A percentile compares a stretch with the other conserved stretches of the same genome.
Evolutionary conservation across 2,113 vertebrate species (phyloP).

Genomic region (Chaetodon trifascialis): DNA sequence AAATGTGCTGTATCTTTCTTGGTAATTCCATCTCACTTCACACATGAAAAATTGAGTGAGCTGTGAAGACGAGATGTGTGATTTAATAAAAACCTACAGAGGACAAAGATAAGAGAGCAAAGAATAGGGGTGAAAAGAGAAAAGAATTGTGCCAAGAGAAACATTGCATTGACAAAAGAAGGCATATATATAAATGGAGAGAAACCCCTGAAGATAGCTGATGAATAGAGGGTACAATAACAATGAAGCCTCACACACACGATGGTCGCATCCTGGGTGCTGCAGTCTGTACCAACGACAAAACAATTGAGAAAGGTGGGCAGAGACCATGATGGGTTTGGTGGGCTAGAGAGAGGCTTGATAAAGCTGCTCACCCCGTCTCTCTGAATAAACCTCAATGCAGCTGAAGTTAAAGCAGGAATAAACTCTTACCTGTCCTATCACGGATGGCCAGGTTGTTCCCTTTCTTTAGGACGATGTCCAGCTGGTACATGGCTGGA

Average conservation of each 20-base stretch:
- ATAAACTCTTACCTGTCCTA: conserved; percentile 88
- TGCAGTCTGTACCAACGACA: neutral
- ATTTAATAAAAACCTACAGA: conserved; percentile 14
- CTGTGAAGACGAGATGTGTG: neutral
- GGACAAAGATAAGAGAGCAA: neutral
- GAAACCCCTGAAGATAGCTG: neutral
- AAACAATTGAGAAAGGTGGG: neutral
- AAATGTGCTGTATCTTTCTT: conserved; percentile 31
- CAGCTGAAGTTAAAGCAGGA: neutral
- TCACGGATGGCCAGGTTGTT: conserved; percentile 94
- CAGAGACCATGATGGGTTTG: conserved; percentile 13
- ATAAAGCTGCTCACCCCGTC: conserved; percentile 30
- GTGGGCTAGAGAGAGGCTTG: neutral
- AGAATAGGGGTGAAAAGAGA: neutral
- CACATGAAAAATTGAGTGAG: conserved; percentile 18
- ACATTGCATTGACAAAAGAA: conserved; percentile 8
- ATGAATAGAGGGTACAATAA: neutral
- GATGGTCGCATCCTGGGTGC: neutral
- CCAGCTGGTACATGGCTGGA: conserved; percentile 94
- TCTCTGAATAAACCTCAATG: conserved; percentile 4
- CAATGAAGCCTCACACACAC: neutral
- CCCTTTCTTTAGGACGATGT: conserved; percentile 92
- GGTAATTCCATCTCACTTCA: conserved; percentile 29
- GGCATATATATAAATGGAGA: neutral
- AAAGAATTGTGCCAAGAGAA: neutral